A percentile compares a stretch with the other conserved stretches of the same genome.
phyloP scores from a whole-genome alignment of 2,113 vertebrate genomes.

The Verasper variegatus region DNA sequence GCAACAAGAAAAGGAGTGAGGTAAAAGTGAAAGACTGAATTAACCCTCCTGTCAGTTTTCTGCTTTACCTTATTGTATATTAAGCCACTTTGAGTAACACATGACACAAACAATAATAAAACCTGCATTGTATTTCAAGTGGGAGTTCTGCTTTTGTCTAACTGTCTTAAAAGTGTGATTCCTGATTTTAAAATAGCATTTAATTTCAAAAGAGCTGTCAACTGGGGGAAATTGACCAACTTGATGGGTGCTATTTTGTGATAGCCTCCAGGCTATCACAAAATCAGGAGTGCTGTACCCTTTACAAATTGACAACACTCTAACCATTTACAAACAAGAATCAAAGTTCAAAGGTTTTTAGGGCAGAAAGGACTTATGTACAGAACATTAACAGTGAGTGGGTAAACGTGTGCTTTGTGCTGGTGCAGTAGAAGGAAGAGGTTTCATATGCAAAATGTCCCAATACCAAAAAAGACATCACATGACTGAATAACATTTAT shows the following conservation, averaged over 20 bases:
- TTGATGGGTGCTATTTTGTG: neutral
- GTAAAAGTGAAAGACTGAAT: neutral
- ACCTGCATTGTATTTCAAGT: neutral
- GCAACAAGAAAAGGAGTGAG: neutral
- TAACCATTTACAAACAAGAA: constrained; percentile 12
- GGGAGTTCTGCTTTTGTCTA: neutral
- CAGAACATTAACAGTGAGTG: neutral
- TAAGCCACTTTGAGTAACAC: neutral
- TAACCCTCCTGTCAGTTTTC: neutral
- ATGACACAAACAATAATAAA: neutral
- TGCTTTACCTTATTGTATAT: too few species aligned
- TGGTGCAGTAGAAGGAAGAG: constrained; percentile 1
- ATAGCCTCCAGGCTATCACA: neutral
- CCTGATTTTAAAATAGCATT: neutral
- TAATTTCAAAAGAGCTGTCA: constrained; percentile 3
- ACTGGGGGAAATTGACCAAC: neutral
- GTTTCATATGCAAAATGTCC: constrained; percentile 10
- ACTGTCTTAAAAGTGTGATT: too few species aligned
- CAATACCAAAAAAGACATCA: constrained; percentile 15
- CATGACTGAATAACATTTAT: constrained; percentile 15
- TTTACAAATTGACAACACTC: neutral
- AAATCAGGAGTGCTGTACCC: constrained; percentile 10
- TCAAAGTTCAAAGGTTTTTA: neutral
- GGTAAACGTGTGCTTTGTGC: constrained; percentile 38
- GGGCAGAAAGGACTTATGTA: neutral